Base-by-base conservation (phyloP, 1,140 invertebrate species). In the Sweltsa coloradensis region DNA sequence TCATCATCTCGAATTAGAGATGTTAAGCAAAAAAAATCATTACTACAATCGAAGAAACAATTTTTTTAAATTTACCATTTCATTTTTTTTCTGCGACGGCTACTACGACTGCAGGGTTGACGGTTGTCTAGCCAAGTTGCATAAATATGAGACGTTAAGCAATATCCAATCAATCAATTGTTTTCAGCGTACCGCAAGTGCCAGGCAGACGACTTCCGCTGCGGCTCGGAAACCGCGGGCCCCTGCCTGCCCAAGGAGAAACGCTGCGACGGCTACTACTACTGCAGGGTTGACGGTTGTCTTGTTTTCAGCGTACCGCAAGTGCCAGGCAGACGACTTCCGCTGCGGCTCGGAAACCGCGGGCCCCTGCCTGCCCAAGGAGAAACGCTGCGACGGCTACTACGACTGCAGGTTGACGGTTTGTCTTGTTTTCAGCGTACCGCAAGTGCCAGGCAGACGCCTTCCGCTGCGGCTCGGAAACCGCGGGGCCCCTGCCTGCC, bases 371-470 rank as follows among this genome's bases (percentile, higher is more conserved):
- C 79, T 95, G 59, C 80, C 85, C 7, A 83, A 82, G 52, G 78
- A 83, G 50, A 91, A 91, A 63, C 81, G 75, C 60, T 95, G 92
- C 67, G 85, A 96, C 58, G 91, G 90, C 51, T 91, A 86, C 61
- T 64, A 72, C 54, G 87, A 94, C 60, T 96, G 91, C 63, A n/a
- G n/a, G n/a, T n/a, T n/a, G n/a, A n/a, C n/a, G n/a, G n/a, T n/a
- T n/a, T n/a, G n/a, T n/a, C n/a, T n/a, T n/a, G n/a, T n/a, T 71
- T 71, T 2, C 65, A 91, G 88, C 77, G 50, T 91, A 90, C 60
- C 75, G 87, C 57, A 85, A 85, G 57, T 92, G 88, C 61, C 81
- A 85, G 60, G 57, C 71, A 2, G 83, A 85, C 37, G 89, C 91
- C 63, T 85, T 90, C 61, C 80, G 80, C 51, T 90, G 86, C 62